These are phyloP conservation scores for Crocallis elinguaria DNA, from an alignment of 2,888 invertebrate genomes.

Conservation along the genomic window DNA sequence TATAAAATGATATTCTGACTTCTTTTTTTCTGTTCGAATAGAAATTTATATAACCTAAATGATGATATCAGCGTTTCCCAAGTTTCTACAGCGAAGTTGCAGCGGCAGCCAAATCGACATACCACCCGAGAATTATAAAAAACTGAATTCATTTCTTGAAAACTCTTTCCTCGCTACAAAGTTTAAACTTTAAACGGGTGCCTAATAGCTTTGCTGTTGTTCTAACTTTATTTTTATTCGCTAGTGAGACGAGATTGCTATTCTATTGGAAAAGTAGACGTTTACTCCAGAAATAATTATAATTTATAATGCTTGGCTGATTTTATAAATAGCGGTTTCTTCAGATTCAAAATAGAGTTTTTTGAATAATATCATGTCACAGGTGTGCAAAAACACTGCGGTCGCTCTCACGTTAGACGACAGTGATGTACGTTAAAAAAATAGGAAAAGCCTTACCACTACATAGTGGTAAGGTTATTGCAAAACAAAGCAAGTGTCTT, in stretches of 20 bases:
- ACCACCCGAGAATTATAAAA: background rate
- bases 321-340: no score
- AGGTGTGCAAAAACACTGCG: no score
- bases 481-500: no score
- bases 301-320: background rate
- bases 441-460: no score
- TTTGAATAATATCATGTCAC: no score
- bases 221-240: background rate
- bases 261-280: background rate
- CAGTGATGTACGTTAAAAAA: no score
- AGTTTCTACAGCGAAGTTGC: background rate
- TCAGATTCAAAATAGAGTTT: no score
- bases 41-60: no score
- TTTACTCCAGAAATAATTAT: background rate
- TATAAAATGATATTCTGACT: no score
- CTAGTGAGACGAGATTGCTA: background rate
- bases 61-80: background rate
- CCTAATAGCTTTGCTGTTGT: background rate
- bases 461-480: no score
- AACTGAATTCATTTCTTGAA: conserved; percentile 4
- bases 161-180: background rate
- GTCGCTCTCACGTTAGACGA: no score
- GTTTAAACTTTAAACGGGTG: background rate
- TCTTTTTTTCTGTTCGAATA: no score
- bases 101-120: background rate